These are phyloP conservation scores for Falco biarmicus DNA, from an alignment of 2,797 vertebrate species.

Conservation along the genomic window DNA sequence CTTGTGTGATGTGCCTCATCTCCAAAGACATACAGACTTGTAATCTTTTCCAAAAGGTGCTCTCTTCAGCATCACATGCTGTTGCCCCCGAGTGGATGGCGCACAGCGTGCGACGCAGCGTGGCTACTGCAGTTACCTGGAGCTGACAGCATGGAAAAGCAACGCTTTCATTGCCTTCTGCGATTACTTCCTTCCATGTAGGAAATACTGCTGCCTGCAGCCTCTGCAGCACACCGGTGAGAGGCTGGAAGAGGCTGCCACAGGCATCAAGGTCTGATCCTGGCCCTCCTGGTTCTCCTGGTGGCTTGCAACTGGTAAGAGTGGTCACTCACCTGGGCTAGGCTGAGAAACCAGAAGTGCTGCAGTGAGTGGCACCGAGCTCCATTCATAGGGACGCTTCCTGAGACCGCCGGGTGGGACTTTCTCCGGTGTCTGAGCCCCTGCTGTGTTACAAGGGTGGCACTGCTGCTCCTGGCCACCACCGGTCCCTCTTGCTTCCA, in stretches of 20 bases:
- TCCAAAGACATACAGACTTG: not conserved
- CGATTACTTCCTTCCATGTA: not conserved
- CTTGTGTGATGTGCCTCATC: not conserved
- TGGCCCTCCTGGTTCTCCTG: too few relatives aligned
- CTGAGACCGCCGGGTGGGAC: not conserved
- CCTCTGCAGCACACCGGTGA: not conserved
- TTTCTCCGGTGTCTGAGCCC: not conserved
- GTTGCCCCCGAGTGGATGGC: too few relatives aligned
- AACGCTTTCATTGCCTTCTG: not conserved
- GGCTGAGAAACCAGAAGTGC: not conserved
- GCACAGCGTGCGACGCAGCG: accelerated
- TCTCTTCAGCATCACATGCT: not conserved
- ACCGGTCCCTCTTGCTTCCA: not conserved
- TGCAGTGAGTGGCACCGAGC: accelerated
- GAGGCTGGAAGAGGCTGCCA: not conserved
- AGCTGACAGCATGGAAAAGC: not conserved
- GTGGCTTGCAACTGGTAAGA: not conserved
- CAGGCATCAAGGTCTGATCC: not conserved
- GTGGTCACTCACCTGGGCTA: not conserved
- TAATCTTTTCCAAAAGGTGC: not conserved
- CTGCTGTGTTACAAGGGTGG: not conserved
- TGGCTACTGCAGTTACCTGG: not conserved
- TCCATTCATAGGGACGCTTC: not conserved
- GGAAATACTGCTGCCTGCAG: not conserved
- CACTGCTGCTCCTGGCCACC: not conserved